These are phyloP conservation scores for Caenorhabditis japonica DNA, from an alignment of 2,888 invertebrate species.

Conservation along the genomic window DNA sequence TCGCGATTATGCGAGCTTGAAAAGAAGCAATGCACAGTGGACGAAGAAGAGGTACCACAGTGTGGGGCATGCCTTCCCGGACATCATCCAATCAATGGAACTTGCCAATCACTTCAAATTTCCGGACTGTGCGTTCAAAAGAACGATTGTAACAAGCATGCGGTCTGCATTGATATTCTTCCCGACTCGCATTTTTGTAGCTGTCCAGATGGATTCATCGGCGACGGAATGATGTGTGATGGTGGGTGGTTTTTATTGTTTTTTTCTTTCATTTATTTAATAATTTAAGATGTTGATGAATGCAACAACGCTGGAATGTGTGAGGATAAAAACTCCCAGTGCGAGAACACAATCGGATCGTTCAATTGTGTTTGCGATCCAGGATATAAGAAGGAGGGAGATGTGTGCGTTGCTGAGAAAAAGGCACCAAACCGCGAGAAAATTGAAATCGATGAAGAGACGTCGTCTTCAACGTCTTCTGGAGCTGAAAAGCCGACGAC, in stretches of 20 bases:
- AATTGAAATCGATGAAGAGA: constrained; percentile 16
- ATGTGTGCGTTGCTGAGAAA: constrained; percentile 36
- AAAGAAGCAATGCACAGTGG: constrained; percentile 74
- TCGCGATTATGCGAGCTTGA: constrained; percentile 64
- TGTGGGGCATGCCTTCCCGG: constrained; percentile 73
- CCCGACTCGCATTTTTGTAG: constrained; percentile 81
- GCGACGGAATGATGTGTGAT: constrained; percentile 81
- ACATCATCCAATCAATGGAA: constrained; percentile 71
- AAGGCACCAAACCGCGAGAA: constrained; percentile 25
- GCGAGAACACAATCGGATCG: constrained; percentile 83
- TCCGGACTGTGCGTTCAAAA: constrained; percentile 70
- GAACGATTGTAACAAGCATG: constrained; percentile 72
- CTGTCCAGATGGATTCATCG: constrained; percentile 87
- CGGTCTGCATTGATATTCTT: constrained; percentile 74
- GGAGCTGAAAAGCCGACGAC: constrained; percentile 2
- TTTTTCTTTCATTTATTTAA: not conserved
- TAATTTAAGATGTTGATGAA: constrained; percentile 71
- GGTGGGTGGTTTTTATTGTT: constrained; percentile 54
- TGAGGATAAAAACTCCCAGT: constrained; percentile 78
- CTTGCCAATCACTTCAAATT: constrained; percentile 68
- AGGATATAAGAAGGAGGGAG: constrained; percentile 60
- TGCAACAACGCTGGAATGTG: constrained; percentile 72
- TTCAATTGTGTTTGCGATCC: constrained; percentile 82
- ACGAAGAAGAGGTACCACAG: constrained; percentile 74
- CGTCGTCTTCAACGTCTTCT: constrained; percentile 2